A percentile compares a stretch with the other conserved stretches of the same genome.
Conservation (phyloP, 64 coral and sea anemone species). For the Dendrophyllia cribrosa region DNA sequence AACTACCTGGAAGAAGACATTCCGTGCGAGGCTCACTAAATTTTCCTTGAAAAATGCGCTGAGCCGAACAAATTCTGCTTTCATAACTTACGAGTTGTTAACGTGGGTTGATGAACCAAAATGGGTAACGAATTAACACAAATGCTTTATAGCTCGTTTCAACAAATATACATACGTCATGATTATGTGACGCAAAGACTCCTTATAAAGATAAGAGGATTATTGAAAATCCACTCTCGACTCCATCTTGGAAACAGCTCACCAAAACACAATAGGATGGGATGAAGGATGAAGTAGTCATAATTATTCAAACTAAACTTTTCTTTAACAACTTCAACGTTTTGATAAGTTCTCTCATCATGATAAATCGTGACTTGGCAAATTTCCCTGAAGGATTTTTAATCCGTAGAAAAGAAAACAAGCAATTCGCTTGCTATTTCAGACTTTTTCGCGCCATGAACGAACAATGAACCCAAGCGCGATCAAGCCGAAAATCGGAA, state of each 20-base stretch:
- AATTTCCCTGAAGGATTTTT: neutral
- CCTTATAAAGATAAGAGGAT: constrained; percentile 47
- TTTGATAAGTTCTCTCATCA: neutral
- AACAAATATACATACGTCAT: constrained; percentile 17
- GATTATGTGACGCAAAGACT: neutral
- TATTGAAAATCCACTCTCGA: constrained; percentile 26
- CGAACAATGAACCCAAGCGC: neutral
- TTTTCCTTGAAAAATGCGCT: neutral
- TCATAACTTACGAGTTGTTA: neutral
- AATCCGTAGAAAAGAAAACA: neutral
- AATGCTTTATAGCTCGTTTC: constrained; percentile 11
- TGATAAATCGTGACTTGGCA: constrained; percentile 25
- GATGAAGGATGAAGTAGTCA: neutral
- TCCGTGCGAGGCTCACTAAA: neutral
- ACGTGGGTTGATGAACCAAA: neutral
- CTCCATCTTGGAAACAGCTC: neutral
- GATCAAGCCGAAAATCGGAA: constrained; percentile 19
- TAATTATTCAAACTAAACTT: neutral
- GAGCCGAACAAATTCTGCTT: neutral
- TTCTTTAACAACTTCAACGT: neutral
- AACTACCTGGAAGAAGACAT: constrained; percentile 12
- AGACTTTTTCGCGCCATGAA: neutral
- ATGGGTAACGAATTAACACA: neutral
- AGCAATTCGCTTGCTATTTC: neutral
- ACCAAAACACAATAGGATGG: neutral